Conservation (phyloP, 2,888 invertebrate genomes). For the Oasisia sp. region DNA sequence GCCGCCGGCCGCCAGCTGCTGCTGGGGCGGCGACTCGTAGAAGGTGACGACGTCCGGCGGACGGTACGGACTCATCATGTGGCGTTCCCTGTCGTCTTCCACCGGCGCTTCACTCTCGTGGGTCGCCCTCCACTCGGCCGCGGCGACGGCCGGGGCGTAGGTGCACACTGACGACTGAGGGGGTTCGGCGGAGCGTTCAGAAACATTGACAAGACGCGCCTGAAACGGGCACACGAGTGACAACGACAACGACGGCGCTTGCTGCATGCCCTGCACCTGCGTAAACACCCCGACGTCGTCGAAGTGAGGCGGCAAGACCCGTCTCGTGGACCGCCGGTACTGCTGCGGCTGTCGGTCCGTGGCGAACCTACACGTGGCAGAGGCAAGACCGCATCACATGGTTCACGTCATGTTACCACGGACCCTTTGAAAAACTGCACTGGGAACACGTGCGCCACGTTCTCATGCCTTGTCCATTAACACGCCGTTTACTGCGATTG, state of each 20-base stretch:
- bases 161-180: not conserved
- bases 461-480: not conserved
- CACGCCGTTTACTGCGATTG: not conserved
- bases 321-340: not conserved
- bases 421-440: not conserved
- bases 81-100: slow-evolving; percentile 14
- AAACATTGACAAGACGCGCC: not conserved
- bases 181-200: not conserved
- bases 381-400: slow-evolving; percentile 8
- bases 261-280: not conserved
- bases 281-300: not conserved
- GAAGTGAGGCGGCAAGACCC: not conserved
- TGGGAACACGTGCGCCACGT: not conserved
- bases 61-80: slow-evolving; percentile 26
- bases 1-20: slow-evolving; percentile 22
- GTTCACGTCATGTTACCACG: not conserved
- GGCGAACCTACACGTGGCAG: slow-evolving; percentile 1
- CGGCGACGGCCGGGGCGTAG: not conserved
- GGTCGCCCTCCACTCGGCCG: not conserved
- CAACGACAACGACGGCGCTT: not conserved
- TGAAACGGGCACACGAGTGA: slow-evolving; percentile 12
- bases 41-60: slow-evolving; percentile 27
- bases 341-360: not conserved
- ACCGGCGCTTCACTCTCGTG: not conserved
- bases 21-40: slow-evolving; percentile 29